Evolutionary conservation across 2,113 vertebrate genomes (phyloP).

Genomic region (Cygnus atratus): DNA sequence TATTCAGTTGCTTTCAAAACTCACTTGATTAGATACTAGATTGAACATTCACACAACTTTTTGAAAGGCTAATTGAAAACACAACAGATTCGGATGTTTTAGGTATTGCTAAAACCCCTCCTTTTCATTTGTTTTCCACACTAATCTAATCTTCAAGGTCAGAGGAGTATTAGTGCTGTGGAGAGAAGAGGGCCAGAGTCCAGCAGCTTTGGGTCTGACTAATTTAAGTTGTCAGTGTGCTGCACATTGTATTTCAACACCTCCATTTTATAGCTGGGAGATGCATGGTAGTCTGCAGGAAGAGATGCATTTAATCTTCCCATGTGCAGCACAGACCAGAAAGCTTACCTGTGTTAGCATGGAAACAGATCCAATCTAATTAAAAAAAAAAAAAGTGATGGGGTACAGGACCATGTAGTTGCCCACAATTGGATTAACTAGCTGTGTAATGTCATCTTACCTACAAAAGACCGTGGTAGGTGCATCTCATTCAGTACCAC

Average conservation of each 20-base stretch:
- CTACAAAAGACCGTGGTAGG: neutral
- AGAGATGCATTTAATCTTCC: neutral
- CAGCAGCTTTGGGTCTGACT: neutral
- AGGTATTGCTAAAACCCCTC: neutral
- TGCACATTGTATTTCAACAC: neutral
- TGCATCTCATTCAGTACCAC: neutral
- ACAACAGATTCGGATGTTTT: neutral
- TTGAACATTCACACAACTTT: neutral
- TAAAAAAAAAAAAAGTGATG: neutral
- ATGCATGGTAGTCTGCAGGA: neutral
- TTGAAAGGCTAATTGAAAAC: neutral
- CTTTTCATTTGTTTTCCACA: neutral
- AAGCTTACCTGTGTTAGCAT: neutral
- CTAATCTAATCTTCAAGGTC: neutral
- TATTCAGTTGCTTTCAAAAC: neutral
- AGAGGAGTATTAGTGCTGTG: accelerated
- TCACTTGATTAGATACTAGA: neutral
- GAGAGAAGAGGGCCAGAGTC: neutral
- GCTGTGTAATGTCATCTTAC: accelerated
- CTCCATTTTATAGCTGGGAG: neutral
- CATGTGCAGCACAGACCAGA: neutral
- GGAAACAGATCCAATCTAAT: neutral
- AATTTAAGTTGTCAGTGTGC: neutral
- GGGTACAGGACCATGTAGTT: neutral
- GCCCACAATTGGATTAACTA: neutral